phyloP scores from a whole-genome alignment of 2,113 vertebrate genomes.

The Globicephala melas region DNA sequence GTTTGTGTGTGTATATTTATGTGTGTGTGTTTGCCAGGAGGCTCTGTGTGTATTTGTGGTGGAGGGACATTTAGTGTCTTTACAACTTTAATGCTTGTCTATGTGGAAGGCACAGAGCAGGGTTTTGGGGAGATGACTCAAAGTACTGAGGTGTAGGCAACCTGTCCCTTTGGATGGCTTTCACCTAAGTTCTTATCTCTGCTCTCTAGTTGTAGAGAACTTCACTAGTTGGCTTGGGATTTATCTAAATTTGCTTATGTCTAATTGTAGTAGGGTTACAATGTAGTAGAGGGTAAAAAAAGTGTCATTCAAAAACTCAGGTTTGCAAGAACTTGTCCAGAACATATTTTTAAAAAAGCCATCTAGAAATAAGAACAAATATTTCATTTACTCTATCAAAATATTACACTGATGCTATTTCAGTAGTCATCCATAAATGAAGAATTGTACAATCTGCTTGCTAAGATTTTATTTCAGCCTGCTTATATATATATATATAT shows the following conservation, averaged over 20 bases:
- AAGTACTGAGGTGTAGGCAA: not conserved
- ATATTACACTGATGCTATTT: not conserved
- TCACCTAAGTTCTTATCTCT: not conserved
- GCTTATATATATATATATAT: too few relatives aligned
- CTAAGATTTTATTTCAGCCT: not conserved
- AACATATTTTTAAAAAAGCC: not conserved
- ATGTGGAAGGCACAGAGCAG: not conserved
- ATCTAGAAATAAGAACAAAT: not conserved
- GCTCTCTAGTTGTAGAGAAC: not conserved
- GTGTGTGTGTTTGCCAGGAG: fast-evolving
- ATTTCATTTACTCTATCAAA: not conserved
- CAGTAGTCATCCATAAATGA: not conserved
- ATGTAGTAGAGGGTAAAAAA: not conserved
- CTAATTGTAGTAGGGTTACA: not conserved
- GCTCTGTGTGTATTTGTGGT: not conserved
- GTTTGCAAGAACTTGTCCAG: not conserved
- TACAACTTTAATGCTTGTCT: not conserved
- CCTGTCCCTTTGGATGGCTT: not conserved
- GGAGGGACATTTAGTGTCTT: not conserved
- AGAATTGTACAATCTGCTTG: not conserved
- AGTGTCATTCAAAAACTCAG: not conserved
- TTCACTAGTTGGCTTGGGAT: not conserved
- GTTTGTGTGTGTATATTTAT: not conserved
- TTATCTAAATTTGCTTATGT: not conserved
- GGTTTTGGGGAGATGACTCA: not conserved